These are phyloP conservation scores for Pardalotus punctatus DNA, from an alignment of 2,113 vertebrate species.

Conservation along the genomic window DNA sequence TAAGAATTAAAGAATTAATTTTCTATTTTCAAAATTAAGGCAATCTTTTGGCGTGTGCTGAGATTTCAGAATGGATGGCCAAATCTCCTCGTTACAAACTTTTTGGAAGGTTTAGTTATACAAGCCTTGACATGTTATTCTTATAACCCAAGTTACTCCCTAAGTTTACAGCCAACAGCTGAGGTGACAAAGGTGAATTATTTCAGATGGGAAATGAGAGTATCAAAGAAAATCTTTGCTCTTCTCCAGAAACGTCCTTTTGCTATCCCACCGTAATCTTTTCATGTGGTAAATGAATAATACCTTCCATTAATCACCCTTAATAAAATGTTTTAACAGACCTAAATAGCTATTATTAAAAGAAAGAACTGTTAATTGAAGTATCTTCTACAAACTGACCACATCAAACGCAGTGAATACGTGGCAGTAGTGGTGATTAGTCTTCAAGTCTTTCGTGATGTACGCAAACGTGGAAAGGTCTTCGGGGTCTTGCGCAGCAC, in stretches of 20 bases:
- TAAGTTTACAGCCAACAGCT: not conserved
- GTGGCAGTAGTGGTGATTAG: conserved; percentile 99
- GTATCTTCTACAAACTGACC: conserved; percentile 77
- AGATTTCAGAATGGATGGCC: not conserved
- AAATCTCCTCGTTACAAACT: not conserved
- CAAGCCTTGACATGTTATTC: too few relatives aligned
- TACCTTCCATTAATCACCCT: not conserved
- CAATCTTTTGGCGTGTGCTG: not conserved
- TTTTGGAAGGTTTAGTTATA: not conserved
- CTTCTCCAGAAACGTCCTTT: not conserved
- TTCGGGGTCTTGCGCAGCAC: conserved; percentile 97
- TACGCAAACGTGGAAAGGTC: conserved; percentile 98
- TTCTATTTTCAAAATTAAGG: not conserved
- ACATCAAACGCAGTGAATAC: conserved; percentile 99
- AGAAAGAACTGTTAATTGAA: not conserved
- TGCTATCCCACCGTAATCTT: not conserved
- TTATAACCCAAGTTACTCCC: not conserved
- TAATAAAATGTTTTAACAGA: not conserved
- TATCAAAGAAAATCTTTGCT: not conserved
- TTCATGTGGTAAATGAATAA: not conserved
- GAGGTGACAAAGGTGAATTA: not conserved
- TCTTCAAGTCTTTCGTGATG: conserved; percentile 99
- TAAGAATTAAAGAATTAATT: not conserved
- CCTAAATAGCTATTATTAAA: not conserved
- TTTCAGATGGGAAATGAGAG: not conserved